A percentile compares a stretch with the other conserved stretches of the same genome.
Evolutionary conservation across 2,113 vertebrate genomes (phyloP).

Genomic region (Hippocampus abdominalis): DNA sequence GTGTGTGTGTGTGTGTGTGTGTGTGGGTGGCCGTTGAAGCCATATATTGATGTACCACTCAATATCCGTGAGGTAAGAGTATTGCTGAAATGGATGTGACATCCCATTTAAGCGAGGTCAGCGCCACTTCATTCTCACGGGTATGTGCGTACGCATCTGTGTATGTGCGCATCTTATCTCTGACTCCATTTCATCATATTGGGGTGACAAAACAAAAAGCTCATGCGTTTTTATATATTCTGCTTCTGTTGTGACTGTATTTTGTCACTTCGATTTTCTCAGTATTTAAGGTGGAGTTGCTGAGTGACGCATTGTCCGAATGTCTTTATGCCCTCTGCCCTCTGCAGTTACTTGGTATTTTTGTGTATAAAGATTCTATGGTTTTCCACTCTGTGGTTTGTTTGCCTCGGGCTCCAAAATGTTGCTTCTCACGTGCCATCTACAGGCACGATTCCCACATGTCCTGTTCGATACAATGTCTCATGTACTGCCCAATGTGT

Average conservation of each 20-base stretch:
- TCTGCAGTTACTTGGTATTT: too few relatives aligned
- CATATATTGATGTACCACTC: slow-evolving; percentile 45
- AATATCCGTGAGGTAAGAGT: slow-evolving; percentile 32
- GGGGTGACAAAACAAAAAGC: background rate
- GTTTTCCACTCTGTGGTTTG: too few relatives aligned
- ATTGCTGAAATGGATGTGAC: slow-evolving; percentile 24
- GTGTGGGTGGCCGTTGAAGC: slow-evolving; percentile 12
- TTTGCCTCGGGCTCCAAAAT: too few relatives aligned
- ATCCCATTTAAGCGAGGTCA: slow-evolving; percentile 52
- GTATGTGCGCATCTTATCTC: background rate
- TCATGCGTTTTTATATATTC: too few relatives aligned
- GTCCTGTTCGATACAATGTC: too few relatives aligned
- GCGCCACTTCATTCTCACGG: slow-evolving; percentile 18
- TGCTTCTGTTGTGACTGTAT: too few relatives aligned
- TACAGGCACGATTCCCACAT: background rate
- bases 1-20: slow-evolving; percentile 5
- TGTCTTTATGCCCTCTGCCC: too few relatives aligned
- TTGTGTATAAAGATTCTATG: too few relatives aligned
- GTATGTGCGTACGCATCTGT: background rate
- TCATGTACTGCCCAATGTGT: background rate
- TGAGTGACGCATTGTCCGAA: too few relatives aligned
- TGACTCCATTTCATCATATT: background rate
- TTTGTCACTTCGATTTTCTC: too few relatives aligned
- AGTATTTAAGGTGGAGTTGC: too few relatives aligned
- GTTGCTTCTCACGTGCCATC: too few relatives aligned